phyloP scores from a whole-genome alignment of 2,113 vertebrate genomes.

The Pachyramphus minor region DNA sequence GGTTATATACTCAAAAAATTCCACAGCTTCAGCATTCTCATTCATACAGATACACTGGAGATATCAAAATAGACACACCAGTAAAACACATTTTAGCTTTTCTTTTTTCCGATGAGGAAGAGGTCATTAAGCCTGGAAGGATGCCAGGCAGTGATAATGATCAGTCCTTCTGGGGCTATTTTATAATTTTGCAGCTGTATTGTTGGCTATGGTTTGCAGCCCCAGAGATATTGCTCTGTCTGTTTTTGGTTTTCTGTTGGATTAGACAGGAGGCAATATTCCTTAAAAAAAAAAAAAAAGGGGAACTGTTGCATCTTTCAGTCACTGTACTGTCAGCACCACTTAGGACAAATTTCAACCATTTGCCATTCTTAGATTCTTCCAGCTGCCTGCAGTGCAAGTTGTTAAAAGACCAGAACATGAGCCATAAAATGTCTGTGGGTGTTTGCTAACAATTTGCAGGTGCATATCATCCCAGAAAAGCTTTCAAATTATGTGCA shows the following conservation, averaged over 20 bases:
- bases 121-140: background rate
- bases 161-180: slow-evolving; percentile 39
- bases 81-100: background rate
- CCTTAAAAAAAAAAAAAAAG: background rate
- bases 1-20: background rate
- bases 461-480: slow-evolving; percentile 64
- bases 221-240: slow-evolving; percentile 22
- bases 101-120: background rate
- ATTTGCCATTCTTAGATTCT: slow-evolving; percentile 50
- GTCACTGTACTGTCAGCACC: slow-evolving; percentile 62
- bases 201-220: background rate
- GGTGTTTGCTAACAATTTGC: slow-evolving; percentile 74
- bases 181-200: slow-evolving; percentile 58
- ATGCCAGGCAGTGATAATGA: slow-evolving; percentile 51
- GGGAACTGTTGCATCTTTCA: slow-evolving; percentile 27
- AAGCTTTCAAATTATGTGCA: slow-evolving; percentile 54
- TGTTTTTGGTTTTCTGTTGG: slow-evolving; percentile 63
- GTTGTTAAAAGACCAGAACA: slow-evolving; percentile 27
- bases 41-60: background rate
- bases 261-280: background rate
- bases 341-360: slow-evolving; percentile 66
- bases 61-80: background rate
- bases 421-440: slow-evolving; percentile 66
- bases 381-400: slow-evolving; percentile 63
- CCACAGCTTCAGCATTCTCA: background rate